phyloP scores from a whole-genome alignment of 64 coral and sea anemone genomes.

The Montipora capricornis region DNA sequence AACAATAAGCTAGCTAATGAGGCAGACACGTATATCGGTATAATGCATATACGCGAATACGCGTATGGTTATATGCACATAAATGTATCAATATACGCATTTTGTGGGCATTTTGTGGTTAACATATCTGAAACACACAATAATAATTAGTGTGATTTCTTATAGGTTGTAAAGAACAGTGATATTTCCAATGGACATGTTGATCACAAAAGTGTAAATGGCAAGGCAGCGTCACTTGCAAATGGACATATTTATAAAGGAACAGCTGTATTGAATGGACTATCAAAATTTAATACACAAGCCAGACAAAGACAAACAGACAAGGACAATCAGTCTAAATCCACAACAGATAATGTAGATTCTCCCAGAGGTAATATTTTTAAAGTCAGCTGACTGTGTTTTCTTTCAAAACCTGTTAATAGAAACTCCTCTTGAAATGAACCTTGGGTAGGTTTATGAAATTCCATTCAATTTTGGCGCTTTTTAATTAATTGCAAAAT shows the following conservation, averaged over 20 bases:
- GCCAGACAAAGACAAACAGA: constrained; percentile 37
- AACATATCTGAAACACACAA: too few relatives aligned
- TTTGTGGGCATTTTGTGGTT: too few relatives aligned
- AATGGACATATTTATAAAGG: constrained; percentile 56
- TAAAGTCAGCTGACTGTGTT: neutral
- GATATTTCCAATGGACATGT: constrained; percentile 35
- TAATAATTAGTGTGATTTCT: neutral
- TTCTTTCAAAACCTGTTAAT: too few relatives aligned
- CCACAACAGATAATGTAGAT: neutral
- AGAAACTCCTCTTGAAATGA: too few relatives aligned
- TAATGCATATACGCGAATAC: too few relatives aligned
- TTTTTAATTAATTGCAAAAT: too few relatives aligned
- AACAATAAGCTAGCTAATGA: too few relatives aligned
- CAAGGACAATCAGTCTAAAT: neutral
- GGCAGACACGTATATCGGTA: too few relatives aligned
- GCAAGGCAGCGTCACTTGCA: neutral
- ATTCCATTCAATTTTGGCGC: too few relatives aligned
- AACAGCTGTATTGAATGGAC: constrained; percentile 20
- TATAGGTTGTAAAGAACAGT: constrained; percentile 20
- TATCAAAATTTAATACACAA: constrained; percentile 17
- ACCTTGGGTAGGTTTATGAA: too few relatives aligned
- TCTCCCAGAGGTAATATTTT: neutral
- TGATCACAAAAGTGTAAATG: neutral
- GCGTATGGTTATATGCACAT: too few relatives aligned
- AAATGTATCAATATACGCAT: too few relatives aligned